A percentile compares a stretch with the other conserved stretches of the same genome.
These are phyloP conservation scores for Sarcophaga bullata DNA, from an alignment of 1,140 invertebrate genomes.

Conservation along the genomic window DNA sequence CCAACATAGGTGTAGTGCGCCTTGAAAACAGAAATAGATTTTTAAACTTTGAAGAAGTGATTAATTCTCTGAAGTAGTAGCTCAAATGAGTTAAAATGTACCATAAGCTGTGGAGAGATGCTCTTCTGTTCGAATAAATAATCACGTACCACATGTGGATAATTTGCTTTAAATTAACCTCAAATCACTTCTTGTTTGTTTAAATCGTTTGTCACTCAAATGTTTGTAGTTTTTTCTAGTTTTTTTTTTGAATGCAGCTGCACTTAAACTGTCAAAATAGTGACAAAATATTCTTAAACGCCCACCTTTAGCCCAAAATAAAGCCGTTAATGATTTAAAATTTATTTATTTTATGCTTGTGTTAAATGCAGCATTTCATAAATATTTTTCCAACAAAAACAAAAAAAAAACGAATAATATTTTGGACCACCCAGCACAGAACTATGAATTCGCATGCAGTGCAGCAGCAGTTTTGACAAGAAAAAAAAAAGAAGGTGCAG, in stretches of 20 bases:
- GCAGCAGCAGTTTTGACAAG: background rate
- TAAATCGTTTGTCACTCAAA: too few species aligned
- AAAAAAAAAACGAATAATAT: background rate
- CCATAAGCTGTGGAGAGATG: too few species aligned
- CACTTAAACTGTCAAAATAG: conserved; percentile 18
- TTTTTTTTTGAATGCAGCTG: background rate
- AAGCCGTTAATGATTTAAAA: background rate
- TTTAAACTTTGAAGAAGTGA: too few species aligned
- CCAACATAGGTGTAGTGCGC: too few species aligned
- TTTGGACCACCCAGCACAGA: background rate
- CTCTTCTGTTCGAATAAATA: too few species aligned
- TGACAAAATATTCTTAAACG: conserved; percentile 22
- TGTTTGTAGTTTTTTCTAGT: background rate
- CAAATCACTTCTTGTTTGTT: too few species aligned
- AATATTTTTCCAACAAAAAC: background rate
- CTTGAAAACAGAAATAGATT: too few species aligned
- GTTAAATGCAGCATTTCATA: background rate
- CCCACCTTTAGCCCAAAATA: background rate
- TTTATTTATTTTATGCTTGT: background rate
- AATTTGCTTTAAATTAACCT: too few species aligned
- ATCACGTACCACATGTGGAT: too few species aligned
- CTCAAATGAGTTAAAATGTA: too few species aligned
- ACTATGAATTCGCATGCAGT: too few species aligned
- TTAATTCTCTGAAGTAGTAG: too few species aligned
- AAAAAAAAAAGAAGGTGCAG: background rate